These are phyloP conservation scores for Pantherophis vulpinus DNA, from an alignment of 2,797 vertebrate species.

Conservation along the genomic window DNA sequence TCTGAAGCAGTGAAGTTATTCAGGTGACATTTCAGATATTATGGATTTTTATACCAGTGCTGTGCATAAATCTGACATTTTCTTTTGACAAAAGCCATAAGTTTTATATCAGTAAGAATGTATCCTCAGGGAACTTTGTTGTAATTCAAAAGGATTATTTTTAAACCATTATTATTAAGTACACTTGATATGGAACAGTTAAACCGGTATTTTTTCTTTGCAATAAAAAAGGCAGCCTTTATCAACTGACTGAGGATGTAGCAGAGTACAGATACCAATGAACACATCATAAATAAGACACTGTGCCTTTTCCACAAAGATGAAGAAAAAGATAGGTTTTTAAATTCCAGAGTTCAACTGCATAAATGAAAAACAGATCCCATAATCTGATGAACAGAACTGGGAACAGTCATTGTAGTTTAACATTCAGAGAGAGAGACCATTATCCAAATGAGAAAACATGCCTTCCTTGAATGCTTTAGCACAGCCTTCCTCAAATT, in stretches of 20 bases:
- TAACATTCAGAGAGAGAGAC: constrained; percentile 29
- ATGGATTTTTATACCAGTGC: not conserved
- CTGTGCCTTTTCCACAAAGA: not conserved
- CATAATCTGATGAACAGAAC: constrained; percentile 38
- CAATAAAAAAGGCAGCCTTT: not conserved
- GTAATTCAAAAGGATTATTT: not conserved
- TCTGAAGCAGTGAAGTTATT: not conserved
- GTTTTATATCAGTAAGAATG: not conserved
- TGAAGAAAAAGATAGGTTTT: constrained; percentile 26
- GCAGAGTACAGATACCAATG: constrained; percentile 14
- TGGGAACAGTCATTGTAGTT: constrained; percentile 30
- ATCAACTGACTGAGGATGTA: fast-evolving
- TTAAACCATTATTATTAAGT: fast-evolving
- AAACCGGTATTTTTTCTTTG: fast-evolving
- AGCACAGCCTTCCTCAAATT: not conserved
- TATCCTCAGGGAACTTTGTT: not conserved
- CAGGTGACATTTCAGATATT: not conserved
- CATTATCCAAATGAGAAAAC: constrained; percentile 39
- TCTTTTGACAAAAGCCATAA: not conserved
- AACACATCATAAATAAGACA: not conserved
- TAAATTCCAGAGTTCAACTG: constrained; percentile 57
- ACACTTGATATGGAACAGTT: not conserved
- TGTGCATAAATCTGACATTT: not conserved
- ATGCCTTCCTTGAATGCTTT: constrained; percentile 30
- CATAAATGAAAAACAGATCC: constrained; percentile 66